These are phyloP conservation scores for Puntigrus tetrazona DNA, from an alignment of 2,113 vertebrate genomes.

Conservation along the genomic window DNA sequence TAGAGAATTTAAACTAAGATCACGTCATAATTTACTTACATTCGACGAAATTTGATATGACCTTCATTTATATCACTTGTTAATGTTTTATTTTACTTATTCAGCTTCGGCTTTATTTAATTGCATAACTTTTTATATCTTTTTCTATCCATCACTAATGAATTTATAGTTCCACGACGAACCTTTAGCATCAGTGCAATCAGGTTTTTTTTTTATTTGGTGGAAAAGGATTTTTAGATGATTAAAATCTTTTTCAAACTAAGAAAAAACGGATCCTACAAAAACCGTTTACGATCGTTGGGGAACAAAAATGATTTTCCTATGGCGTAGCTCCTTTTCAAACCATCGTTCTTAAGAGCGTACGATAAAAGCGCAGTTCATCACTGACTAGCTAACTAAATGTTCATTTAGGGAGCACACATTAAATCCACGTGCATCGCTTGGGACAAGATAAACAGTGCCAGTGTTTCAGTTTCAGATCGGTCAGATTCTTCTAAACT, in stretches of 20 bases:
- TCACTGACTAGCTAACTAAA: not conserved
- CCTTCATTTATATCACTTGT: too few relatives aligned
- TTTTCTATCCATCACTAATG: too few relatives aligned
- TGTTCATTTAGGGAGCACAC: not conserved
- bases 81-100: too few relatives aligned
- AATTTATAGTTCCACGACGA: too few relatives aligned
- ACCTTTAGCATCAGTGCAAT: too few relatives aligned
- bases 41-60: too few relatives aligned
- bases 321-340: not conserved
- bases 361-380: not conserved
- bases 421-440: not conserved
- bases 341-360: not conserved
- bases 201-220: too few relatives aligned
- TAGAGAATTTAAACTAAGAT: too few relatives aligned
- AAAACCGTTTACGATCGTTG: not conserved
- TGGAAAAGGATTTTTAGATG: not conserved
- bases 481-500: not conserved
- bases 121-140: too few relatives aligned
- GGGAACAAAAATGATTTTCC: not conserved
- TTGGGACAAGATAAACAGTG: not conserved
- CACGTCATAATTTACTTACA: too few relatives aligned
- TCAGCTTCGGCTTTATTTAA: too few relatives aligned
- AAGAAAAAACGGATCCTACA: not conserved
- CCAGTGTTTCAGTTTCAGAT: too few relatives aligned
- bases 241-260: not conserved